These are phyloP conservation scores for Lutraria lutraria DNA, from an alignment of 2,888 invertebrate species.

Conservation along the genomic window DNA sequence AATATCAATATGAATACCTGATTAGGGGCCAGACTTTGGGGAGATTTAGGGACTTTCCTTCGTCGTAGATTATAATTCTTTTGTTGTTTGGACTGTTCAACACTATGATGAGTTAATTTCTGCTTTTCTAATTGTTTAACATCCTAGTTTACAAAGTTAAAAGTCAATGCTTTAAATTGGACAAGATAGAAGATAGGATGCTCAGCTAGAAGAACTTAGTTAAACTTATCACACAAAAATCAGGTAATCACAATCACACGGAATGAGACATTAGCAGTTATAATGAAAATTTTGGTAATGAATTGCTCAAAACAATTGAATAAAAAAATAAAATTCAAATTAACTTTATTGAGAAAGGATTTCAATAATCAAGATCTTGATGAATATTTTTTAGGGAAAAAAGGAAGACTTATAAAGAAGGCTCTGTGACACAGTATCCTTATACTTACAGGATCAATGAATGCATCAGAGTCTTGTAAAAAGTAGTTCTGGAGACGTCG, in stretches of 20 bases:
- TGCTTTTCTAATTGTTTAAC: slow-evolving; percentile 24
- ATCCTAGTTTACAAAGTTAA: not conserved
- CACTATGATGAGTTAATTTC: not conserved
- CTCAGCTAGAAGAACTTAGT: not conserved
- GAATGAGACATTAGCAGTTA: not conserved
- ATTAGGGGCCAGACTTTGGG: not conserved
- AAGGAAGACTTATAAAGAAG: too few species aligned
- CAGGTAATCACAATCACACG: not conserved
- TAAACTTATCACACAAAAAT: not conserved
- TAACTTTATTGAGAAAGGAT: too few species aligned
- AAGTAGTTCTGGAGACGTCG: slow-evolving; percentile 42
- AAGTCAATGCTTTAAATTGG: not conserved
- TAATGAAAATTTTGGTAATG: not conserved
- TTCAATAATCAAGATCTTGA: too few species aligned
- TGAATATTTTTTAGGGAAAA: too few species aligned
- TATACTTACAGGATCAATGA: slow-evolving; percentile 57
- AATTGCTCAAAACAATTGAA: not conserved
- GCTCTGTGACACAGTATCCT: too few species aligned
- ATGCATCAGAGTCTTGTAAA: slow-evolving; percentile 37
- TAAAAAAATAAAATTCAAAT: too few species aligned
- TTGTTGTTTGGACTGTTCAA: slow-evolving; percentile 1
- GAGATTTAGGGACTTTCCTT: slow-evolving; percentile 33
- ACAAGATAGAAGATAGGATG: slow-evolving; percentile 25
- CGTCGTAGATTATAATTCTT: slow-evolving; percentile 39
- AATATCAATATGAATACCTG: slow-evolving; percentile 22